Percentiles rank a stretch among this genome's conserved stretches.
Conservation (phyloP, 2,888 invertebrate species). For the Toxonevra muliebris region DNA sequence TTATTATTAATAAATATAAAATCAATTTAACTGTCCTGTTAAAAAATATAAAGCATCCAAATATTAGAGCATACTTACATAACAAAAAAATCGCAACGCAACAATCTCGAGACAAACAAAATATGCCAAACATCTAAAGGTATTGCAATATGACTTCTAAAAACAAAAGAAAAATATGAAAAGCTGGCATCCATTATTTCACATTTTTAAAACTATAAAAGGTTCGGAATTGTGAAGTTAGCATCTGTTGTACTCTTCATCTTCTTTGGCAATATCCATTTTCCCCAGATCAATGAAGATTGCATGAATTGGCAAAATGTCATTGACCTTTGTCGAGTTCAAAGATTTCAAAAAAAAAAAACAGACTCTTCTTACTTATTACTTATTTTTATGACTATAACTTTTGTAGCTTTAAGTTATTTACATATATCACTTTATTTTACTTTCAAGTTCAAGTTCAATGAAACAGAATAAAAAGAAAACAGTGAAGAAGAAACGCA, state of each 20-base stretch:
- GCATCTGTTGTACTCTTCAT: not conserved
- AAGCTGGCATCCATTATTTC: not conserved
- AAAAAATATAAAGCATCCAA: too few relatives aligned
- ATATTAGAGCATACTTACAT: too few relatives aligned
- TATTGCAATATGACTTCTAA: too few relatives aligned
- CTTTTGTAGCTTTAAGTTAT: not conserved
- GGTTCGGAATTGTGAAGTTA: not conserved
- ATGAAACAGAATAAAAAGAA: not conserved
- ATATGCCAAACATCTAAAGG: too few relatives aligned
- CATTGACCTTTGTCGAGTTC: constrained; percentile 7
- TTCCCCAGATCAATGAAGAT: not conserved
- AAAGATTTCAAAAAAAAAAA: constrained; percentile 1
- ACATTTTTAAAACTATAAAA: constrained; percentile 16
- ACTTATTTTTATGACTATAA: not conserved
- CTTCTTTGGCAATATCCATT: not conserved
- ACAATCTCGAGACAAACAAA: too few relatives aligned
- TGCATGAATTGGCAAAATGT: constrained; percentile 30
- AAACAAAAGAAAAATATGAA: too few relatives aligned
- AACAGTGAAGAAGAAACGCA: constrained; percentile 16
- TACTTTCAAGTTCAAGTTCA: constrained; percentile 34
- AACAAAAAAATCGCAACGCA: too few relatives aligned
- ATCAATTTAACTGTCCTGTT: too few relatives aligned
- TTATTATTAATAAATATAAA: too few relatives aligned
- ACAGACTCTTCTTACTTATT: not conserved
- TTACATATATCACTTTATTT: not conserved